Base-by-base conservation (phyloP, 2,113 vertebrate species). In the Okapia johnstoni region DNA sequence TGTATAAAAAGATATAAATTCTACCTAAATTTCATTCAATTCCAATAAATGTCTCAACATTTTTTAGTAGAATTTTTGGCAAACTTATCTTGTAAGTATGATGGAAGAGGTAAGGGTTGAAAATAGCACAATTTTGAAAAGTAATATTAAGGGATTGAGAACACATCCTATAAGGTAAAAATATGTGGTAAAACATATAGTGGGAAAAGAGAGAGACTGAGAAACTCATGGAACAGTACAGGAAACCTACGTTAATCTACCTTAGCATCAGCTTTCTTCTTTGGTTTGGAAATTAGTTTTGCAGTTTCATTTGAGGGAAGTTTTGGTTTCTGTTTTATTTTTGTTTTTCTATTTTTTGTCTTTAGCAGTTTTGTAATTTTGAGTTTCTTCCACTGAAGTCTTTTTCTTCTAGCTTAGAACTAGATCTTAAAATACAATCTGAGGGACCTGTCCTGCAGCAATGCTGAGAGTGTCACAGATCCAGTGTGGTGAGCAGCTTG, bases 51-150 rank as follows among this genome's bases (percentile, higher is more conserved):
- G 88, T 25, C 3, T 50, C 7, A 66, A 30, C 33, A 52, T 79
- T 43, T 81, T 7, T 79, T 61, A 55, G 88, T 17, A 88, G 63
- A 89, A 86, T 79, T 30, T 83, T 30, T 30, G 0, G 9, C 10
- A 89, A 76, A 2, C 7, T 86, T 25, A 81, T 90, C 26, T 96
- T 63, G 13, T 73, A 80, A 81, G 30, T 95, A 26, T 36, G 28
- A n/a, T 77, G 23, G 40, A 80, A 58, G 54, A 52, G 40, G 7
- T 2, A 52, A 80, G 25, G 36, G 9, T 16, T 21, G 81, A 87
- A 94, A 94, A 58, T 55, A 79, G 93, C 61, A 77, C n/a, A 90
- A 50, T 93, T 88, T 55, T 70, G 19, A 79, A 76, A 43, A 76
- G 73, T 30, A 94, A 36, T 17, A 57, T 12, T 55, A 40, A 36